A percentile compares a stretch with the other conserved stretches of the same genome.
phyloP scores from a whole-genome alignment of 1,140 invertebrate genomes.

The Trachelipus rathkii region DNA sequence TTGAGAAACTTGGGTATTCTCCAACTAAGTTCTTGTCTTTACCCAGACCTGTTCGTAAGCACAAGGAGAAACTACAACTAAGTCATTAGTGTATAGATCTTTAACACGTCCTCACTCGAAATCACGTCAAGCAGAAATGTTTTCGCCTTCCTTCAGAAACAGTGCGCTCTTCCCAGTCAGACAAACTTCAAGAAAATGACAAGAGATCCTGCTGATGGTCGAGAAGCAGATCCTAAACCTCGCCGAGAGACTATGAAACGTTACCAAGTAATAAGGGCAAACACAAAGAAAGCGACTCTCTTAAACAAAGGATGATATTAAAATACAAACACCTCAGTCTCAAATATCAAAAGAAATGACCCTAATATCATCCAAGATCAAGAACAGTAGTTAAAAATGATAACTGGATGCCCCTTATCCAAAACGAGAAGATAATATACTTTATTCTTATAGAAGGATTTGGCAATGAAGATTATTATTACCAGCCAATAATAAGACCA shows the following conservation, averaged over 20 bases:
- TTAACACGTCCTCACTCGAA: constrained; percentile 14
- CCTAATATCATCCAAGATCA: neutral
- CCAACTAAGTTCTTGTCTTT: neutral
- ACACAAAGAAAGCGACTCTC: neutral
- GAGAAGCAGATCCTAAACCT: neutral
- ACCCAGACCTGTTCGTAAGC: constrained; percentile 1
- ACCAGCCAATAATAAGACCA: neutral
- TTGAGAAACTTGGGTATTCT: constrained; percentile 21
- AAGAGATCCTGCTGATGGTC: neutral
- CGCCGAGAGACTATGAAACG: neutral
- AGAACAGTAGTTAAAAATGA: constrained; percentile 1
- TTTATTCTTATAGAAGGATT: neutral
- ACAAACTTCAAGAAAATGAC: neutral
- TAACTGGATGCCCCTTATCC: neutral
- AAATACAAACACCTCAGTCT: neutral
- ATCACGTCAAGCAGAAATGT: neutral
- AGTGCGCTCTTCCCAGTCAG: neutral
- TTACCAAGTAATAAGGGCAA: neutral
- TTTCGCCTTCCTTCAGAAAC: neutral
- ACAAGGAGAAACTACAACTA: neutral
- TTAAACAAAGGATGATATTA: neutral
- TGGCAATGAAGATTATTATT: neutral
- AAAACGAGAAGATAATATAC: neutral
- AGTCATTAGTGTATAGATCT: constrained; percentile 23
- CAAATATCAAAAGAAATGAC: neutral